Conservation (phyloP, 2,888 invertebrate species). For the Saturnia pavonia region DNA sequence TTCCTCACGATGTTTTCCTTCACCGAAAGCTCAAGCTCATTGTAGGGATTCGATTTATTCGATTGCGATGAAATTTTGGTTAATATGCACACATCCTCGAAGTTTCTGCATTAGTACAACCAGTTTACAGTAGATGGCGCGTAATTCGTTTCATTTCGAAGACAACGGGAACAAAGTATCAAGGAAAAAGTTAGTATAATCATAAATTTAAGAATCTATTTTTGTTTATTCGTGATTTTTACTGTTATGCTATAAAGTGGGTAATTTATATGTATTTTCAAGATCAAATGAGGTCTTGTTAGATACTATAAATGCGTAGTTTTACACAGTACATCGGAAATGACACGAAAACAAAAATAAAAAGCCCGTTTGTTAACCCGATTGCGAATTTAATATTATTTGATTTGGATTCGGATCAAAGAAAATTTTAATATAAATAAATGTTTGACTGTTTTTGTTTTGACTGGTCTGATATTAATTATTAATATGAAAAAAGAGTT, state of each 20-base stretch:
- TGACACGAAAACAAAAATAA: constrained; percentile 7
- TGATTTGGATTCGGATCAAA: constrained; percentile 20
- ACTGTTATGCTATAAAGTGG: not conserved
- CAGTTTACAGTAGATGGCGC: too few species aligned
- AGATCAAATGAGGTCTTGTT: not conserved
- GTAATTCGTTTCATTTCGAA: too few species aligned
- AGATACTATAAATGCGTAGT: not conserved
- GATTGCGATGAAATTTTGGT: too few species aligned
- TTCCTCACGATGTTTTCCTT: too few species aligned
- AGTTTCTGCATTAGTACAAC: too few species aligned
- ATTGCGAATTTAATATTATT: constrained; percentile 14
- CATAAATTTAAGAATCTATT: not conserved
- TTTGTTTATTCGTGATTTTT: not conserved
- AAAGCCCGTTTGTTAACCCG: constrained; percentile 10
- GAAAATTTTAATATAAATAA: constrained; percentile 8
- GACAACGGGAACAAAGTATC: too few species aligned
- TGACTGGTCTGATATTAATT: not conserved
- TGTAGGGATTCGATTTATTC: too few species aligned
- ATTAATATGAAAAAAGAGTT: not conserved
- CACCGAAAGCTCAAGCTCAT: too few species aligned
- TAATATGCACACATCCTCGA: too few species aligned
- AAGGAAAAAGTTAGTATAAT: not conserved
- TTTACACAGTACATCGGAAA: not conserved
- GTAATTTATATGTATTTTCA: not conserved
- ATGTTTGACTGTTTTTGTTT: constrained; percentile 12